Evolutionary conservation across 2,113 vertebrate genomes (phyloP), one percentile per base, ranked within the genome.

Genomic region (Callipepla californica): DNA sequence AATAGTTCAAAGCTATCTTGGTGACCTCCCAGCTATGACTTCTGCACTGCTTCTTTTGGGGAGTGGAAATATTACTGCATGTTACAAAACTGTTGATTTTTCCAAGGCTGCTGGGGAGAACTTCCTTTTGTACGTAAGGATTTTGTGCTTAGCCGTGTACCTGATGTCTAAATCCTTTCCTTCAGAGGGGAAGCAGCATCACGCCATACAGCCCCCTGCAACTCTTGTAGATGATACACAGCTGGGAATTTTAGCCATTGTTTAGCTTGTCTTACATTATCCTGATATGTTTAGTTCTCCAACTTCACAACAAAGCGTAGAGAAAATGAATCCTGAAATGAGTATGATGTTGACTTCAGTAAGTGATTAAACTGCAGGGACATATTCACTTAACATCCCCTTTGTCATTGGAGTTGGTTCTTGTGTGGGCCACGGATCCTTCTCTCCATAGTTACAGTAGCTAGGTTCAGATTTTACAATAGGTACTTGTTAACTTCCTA

Each of bases 361-460:
- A 7, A 4, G 38, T 88, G 69, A 55, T 91, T 75, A 36, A 69
- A 55, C 50, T 92, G 47, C 50, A 90, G 90, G 80, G 32, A 15
- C 47, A 50, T 72, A 55, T 83, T 95, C 95, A 59, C 80, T 93
- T 86, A 40, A 93, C 83, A 75, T 88, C 36, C 7, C 6, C 38
- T 69, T 91, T 88, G 61, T 92, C 80, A 83, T 62, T 70, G 17
- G 61, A 61, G 72, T 65, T 83, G 28, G 36, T 83, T 88, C 68
- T 92, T 94, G 68, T 86, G 85, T 78, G 68, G 79, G 68, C 93
- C 48, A 42, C 65, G 63, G 85, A 59, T 88, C 61, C 70, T 61
- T 73, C 30, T 70, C 59, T 92, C 79, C 6, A 1, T 94, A 80
- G 79, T 87, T 95, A 85, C 50, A 70, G 76, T 91, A 92, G 51